Conservation (phyloP, 2,797 vertebrate species). For the Pteropus rufus region DNA sequence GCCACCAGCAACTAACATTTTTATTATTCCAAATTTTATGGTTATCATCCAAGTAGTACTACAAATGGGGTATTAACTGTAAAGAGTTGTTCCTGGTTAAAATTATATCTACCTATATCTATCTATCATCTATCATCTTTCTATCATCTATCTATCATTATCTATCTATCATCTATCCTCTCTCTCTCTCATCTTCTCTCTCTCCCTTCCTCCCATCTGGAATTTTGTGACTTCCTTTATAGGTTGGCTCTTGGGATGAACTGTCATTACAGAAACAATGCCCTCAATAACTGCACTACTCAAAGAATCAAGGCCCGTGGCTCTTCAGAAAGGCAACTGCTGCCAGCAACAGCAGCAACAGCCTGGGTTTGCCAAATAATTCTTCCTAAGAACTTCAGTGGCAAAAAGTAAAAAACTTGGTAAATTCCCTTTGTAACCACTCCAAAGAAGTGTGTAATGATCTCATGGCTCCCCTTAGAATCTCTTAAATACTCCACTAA, state of each 20-base stretch:
- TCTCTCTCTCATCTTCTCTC: too few relatives aligned
- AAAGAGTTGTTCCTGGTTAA: not conserved
- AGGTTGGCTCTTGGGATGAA: not conserved
- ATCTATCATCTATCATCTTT: too few relatives aligned
- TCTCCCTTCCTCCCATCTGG: not conserved
- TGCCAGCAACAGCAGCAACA: not conserved
- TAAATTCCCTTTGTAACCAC: not conserved
- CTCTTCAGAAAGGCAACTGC: not conserved
- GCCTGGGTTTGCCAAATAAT: not conserved
- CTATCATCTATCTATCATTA: too few relatives aligned
- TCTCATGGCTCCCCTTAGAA: not conserved
- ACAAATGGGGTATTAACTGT: not conserved
- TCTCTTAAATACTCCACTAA: not conserved
- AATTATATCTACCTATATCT: not conserved
- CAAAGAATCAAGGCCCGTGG: not conserved
- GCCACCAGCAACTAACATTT: not conserved
- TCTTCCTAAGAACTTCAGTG: not conserved
- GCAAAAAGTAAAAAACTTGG: not conserved
- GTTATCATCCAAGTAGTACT: not conserved
- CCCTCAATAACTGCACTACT: not conserved
- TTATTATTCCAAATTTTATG: not conserved
- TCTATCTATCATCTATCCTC: not conserved
- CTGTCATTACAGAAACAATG: not conserved
- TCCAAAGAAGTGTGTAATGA: not conserved
- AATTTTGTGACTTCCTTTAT: not conserved